Percentiles rank a stretch among this genome's conserved stretches.
phyloP scores from a whole-genome alignment of 2,888 invertebrate species.

The Eudasyphora cyanicolor region DNA sequence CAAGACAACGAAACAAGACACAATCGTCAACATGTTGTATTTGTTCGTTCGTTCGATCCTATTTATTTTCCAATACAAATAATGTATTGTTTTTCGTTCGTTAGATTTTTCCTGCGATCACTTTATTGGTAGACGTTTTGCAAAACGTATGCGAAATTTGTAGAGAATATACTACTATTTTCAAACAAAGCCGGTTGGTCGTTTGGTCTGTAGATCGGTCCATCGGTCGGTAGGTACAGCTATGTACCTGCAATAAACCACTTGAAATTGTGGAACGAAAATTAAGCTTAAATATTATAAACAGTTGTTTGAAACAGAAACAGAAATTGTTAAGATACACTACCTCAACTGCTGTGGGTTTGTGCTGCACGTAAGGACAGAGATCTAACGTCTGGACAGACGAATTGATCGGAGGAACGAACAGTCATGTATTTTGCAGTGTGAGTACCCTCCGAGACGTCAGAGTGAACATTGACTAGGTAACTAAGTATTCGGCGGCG shows the following conservation, averaged over 20 bases:
- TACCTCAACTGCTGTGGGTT: constrained; percentile 46
- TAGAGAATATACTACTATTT: too few relatives aligned
- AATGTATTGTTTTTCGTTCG: neutral
- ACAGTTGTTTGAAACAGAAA: constrained; percentile 45
- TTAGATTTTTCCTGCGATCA: neutral
- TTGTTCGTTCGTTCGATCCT: too few relatives aligned
- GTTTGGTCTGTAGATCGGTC: too few relatives aligned
- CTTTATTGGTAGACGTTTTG: neutral
- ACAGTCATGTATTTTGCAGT: neutral
- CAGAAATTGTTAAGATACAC: constrained; percentile 50
- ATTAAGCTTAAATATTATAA: constrained; percentile 44
- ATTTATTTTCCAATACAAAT: constrained; percentile 12
- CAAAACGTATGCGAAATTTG: neutral
- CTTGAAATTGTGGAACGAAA: constrained; percentile 1
- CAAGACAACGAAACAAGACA: constrained; percentile 3
- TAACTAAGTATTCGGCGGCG: constrained; percentile 44
- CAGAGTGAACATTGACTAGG: too few relatives aligned
- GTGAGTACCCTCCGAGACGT: neutral
- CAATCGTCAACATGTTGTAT: constrained; percentile 8
- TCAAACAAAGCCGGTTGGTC: neutral
- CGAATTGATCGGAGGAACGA: neutral
- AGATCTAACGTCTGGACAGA: neutral
- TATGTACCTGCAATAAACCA: neutral
- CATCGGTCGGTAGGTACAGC: neutral
- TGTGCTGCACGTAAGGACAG: neutral